A percentile compares a stretch with the other conserved stretches of the same genome.
These are phyloP conservation scores for Macrobrachium rosenbergii DNA, from an alignment of 1,140 invertebrate genomes.

Conservation along the genomic window DNA sequence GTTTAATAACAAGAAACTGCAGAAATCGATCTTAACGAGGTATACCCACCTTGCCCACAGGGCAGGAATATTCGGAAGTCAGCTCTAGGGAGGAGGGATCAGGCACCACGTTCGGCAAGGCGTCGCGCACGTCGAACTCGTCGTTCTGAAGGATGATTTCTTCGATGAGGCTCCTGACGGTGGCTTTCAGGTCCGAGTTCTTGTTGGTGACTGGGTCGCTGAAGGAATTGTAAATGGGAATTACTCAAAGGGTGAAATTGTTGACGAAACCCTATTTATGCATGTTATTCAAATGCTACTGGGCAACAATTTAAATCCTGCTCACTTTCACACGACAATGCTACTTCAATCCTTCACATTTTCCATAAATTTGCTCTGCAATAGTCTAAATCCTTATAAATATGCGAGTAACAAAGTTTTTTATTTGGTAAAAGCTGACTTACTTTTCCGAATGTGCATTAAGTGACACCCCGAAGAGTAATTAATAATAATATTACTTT, in stretches of 20 bases:
- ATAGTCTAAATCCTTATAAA: no score
- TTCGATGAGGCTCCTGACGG: constrained; percentile 85
- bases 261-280: no score
- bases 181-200: constrained; percentile 87
- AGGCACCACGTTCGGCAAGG: constrained; percentile 92
- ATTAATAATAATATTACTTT: no score
- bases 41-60: constrained; percentile 85
- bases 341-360: no score
- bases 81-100: constrained; percentile 89
- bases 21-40: constrained; percentile 84
- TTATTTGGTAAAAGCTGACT: no score
- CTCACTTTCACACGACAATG: no score
- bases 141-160: constrained; percentile 89
- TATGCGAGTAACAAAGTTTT: no score
- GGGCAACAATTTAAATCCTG: no score
- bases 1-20: constrained; percentile 74
- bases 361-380: no score
- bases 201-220: constrained; percentile 91
- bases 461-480: no score
- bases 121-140: constrained; percentile 92
- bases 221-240: constrained; percentile 66
- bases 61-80: constrained; percentile 92
- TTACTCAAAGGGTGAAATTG: background rate
- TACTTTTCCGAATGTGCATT: no score
- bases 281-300: no score